Evolutionary conservation across 2,888 invertebrate genomes (phyloP), one percentile per base, ranked within the genome.

Genomic region (Parnassius glacialis): DNA sequence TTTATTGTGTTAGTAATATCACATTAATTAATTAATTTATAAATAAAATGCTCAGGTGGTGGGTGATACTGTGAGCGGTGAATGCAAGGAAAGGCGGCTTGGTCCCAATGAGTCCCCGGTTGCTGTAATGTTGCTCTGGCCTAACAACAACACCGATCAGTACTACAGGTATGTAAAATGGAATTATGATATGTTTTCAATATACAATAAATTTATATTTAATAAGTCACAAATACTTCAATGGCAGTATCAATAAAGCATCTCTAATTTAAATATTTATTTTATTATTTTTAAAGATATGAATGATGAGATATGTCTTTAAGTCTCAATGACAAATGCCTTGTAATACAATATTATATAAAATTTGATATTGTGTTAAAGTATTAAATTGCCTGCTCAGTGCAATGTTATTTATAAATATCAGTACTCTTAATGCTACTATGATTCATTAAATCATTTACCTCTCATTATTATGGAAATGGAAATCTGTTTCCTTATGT

Each of bases 21-120:
- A 25, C 25, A 25, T 25, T 25, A 3, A 16, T 16, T 25, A 3
- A 16, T 16, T 16, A 20, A 43, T n/a, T 48, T 48, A 48, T 16
- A 1, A 48, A 48, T 34, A 13, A 48, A 13, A 7, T 61, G 25
- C 44, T 45, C 43, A 88, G 92, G 97, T 97, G 72, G 96, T 97
- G 74, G 96, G 96, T 64, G 96, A 96, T 83, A 94, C 95, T 68
- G 94, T 95, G 71, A 97, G 97, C 62, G 97, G 97, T 48, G 97
- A 98, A 81, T 98, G 97, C 86, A 98, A 98, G 81, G 98, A 98
- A 89, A 92, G 98, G 67, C 93, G 97, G 67, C 93, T 98, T 63
- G 96, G 96, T 12, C 93, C 95, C 48, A 93, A 94, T 70, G 96
- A 96, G 82, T 95, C 95, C 76, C 96, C 96, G 5, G 96, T 96